Evolutionary conservation across 2,888 invertebrate species (phyloP), one percentile per base, ranked within the genome.

Genomic region (Rhagonycha fulva): DNA sequence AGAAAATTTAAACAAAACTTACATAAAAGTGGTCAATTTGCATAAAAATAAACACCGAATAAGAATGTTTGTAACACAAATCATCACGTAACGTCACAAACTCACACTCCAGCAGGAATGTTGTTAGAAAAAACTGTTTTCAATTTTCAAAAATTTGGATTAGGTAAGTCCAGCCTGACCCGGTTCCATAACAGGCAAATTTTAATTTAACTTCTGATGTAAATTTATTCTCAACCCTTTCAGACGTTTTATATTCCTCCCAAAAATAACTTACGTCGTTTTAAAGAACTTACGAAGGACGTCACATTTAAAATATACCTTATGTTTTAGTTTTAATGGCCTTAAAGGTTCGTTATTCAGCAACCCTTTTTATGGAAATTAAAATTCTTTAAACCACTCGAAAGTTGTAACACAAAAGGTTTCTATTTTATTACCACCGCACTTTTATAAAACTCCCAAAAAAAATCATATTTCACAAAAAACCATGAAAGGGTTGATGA

Each of bases 311-410:
- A 74, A 76, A 76, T 74, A 76, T 69, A 63, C 62, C 30, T 71
- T 66, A 66, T 71, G 60, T 71, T 74, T 71, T 62, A 74, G 62
- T 60, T 68, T 76, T 74, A 76, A 76, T 71, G 74, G 76, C 61
- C 60, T 70, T 68, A 62, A 76, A 68, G 76, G 76, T 68, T 66
- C 70, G 66, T 70, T 69, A 70, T 68, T 73, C 62, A 67, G 61
- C 76, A 74, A 71, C 76, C 76, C 76, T 76, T 76, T 76, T 76
- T 76, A 76, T 74, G 76, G 74, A 76, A 76, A 76, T 76, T 70
- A 71, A 71, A 74, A 76, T 76, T 74, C 74, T 73, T 76, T 24
- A 11, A 70, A 68, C 76, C 26, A 70, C 72, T 72, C 69, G 63
- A 19, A 30, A 63, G 14, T 68, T 24, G 23, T 14, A 28, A 30